These are phyloP conservation scores for Coregonus sp. DNA, from an alignment of 2,797 vertebrate species.

Conservation along the genomic window DNA sequence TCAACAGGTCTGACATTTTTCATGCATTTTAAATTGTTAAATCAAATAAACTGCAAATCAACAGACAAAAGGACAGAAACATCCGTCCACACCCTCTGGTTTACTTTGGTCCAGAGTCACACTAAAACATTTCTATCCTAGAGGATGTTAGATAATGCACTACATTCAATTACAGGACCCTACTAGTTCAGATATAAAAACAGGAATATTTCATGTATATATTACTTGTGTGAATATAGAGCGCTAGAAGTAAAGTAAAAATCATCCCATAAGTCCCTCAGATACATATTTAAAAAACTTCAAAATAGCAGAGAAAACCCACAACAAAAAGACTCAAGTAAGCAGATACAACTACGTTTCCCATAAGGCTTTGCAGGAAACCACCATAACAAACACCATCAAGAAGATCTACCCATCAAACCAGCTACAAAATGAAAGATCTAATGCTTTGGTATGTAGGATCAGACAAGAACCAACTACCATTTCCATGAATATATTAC, in stretches of 20 bases:
- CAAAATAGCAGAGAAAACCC: neutral
- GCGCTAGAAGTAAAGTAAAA: neutral
- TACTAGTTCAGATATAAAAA: constrained; percentile 14
- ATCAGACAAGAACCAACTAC: neutral
- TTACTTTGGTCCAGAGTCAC: constrained; percentile 9
- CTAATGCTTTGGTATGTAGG: constrained; percentile 31
- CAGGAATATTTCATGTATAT: constrained; percentile 14
- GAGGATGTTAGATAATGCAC: neutral
- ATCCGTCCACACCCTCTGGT: neutral
- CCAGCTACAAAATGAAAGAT: constrained; percentile 1
- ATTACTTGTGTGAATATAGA: constrained; percentile 13
- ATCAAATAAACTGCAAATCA: neutral
- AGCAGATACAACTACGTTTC: neutral
- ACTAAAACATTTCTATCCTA: constrained; percentile 1
- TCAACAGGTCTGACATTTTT: too few species aligned
- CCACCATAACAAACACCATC: neutral
- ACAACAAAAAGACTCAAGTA: neutral
- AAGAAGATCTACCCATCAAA: constrained; percentile 7
- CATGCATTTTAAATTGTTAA: neutral
- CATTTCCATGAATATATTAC: neutral
- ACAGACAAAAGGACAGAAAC: neutral
- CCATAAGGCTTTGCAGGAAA: neutral
- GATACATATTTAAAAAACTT: neutral
- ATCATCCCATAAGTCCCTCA: neutral
- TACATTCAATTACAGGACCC: constrained; percentile 8